Conservation (phyloP, 2,113 vertebrate genomes). For the Danionella cerebrum region DNA sequence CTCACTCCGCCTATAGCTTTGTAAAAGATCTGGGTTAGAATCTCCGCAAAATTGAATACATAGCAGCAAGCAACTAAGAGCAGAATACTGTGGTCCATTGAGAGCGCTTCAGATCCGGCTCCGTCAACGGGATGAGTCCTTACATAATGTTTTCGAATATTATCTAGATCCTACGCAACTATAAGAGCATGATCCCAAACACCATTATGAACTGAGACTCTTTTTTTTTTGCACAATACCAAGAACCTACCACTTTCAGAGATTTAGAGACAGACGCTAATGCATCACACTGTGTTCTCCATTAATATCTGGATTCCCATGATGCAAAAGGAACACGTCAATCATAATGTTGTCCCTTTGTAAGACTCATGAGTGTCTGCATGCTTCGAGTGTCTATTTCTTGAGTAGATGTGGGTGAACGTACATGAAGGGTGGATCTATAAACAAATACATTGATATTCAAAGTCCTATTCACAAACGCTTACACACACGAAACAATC, state of each 20-base stretch:
- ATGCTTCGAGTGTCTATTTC: slow-evolving; percentile 30
- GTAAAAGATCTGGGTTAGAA: slow-evolving; percentile 20
- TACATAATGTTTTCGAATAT: slow-evolving; percentile 1
- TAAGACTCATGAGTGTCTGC: slow-evolving; percentile 15
- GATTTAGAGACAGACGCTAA: background rate
- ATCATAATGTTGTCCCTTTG: slow-evolving; percentile 6
- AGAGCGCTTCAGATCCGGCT: slow-evolving; percentile 26
- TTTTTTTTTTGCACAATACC: background rate
- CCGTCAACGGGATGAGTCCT: background rate
- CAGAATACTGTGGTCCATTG: slow-evolving; percentile 27
- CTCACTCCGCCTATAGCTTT: slow-evolving; percentile 21
- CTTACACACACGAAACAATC: slow-evolving; percentile 58
- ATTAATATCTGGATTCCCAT: background rate
- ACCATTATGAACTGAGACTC: slow-evolving; percentile 20
- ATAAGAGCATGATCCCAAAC: slow-evolving; percentile 1
- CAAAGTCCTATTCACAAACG: slow-evolving; percentile 67
- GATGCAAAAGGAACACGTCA: slow-evolving; percentile 18
- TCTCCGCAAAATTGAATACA: slow-evolving; percentile 28
- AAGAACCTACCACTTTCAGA: slow-evolving; percentile 10
- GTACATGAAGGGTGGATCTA: slow-evolving; percentile 51
- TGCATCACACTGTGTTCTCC: background rate
- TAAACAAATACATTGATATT: slow-evolving; percentile 62
- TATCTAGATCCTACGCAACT: background rate
- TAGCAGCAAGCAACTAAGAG: slow-evolving; percentile 44
- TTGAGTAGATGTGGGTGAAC: slow-evolving; percentile 38